Conservation (phyloP, 1,140 invertebrate species). For the Sesamia nonagrioides region DNA sequence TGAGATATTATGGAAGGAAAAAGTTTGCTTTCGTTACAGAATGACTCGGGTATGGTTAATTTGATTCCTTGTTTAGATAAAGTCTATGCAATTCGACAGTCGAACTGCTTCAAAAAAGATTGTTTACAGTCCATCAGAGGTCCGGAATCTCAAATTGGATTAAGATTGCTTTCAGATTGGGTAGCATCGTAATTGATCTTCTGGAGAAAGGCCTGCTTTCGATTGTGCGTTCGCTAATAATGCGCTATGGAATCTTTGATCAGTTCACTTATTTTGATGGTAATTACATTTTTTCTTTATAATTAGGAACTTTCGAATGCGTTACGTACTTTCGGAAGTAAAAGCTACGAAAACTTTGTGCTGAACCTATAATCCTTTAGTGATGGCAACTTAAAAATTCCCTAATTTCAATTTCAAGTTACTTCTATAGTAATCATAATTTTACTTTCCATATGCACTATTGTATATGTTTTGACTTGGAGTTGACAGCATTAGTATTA, state of each 20-base stretch:
- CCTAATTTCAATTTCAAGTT: too few relatives aligned
- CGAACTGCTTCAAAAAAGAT: slow-evolving; percentile 23
- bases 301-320: not conserved
- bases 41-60: too few relatives aligned
- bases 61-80: too few relatives aligned
- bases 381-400: too few relatives aligned
- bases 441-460: too few relatives aligned
- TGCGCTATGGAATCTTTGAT: slow-evolving; percentile 9
- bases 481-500: too few relatives aligned
- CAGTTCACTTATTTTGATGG: not conserved
- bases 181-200: slow-evolving; percentile 43
- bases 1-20: too few relatives aligned
- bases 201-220: slow-evolving; percentile 36
- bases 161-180: slow-evolving; percentile 37
- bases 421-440: too few relatives aligned
- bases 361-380: too few relatives aligned
- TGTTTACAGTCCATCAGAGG: slow-evolving; percentile 36
- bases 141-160: slow-evolving; percentile 36
- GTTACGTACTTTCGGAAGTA: not conserved
- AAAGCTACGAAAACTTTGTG: not conserved
- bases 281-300: slow-evolving; percentile 8
- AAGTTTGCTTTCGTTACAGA: too few relatives aligned
- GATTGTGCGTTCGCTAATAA: slow-evolving; percentile 13
- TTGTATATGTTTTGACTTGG: too few relatives aligned
- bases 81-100: not conserved